A percentile compares a stretch with the other conserved stretches of the same genome.
These are phyloP conservation scores for Tetramorium parvispinum DNA, from an alignment of 1,140 invertebrate genomes.

Conservation along the genomic window DNA sequence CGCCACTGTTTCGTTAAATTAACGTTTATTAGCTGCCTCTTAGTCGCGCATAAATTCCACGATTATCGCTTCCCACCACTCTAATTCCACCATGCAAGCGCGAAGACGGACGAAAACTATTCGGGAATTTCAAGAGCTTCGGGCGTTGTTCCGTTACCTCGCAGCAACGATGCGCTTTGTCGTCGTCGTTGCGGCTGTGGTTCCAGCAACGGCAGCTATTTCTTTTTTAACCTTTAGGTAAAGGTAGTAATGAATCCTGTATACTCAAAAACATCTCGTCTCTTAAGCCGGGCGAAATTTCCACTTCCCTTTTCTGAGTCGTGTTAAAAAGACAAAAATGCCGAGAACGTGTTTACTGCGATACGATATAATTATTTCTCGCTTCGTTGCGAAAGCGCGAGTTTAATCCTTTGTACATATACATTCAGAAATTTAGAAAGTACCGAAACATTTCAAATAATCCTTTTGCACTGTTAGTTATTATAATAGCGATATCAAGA, in stretches of 20 bases:
- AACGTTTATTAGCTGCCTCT: slow-evolving; percentile 78
- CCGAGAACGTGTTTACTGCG: slow-evolving; percentile 27
- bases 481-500: background rate
- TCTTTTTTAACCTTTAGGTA: background rate
- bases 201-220: slow-evolving; percentile 8
- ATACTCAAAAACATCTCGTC: background rate
- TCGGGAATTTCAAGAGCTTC: slow-evolving; percentile 46
- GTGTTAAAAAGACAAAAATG: background rate
- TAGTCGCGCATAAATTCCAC: slow-evolving; percentile 71
- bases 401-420: slow-evolving; percentile 29
- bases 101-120: slow-evolving; percentile 55
- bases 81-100: slow-evolving; percentile 59
- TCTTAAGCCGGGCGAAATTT: background rate
- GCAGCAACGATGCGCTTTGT: background rate
- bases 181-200: background rate
- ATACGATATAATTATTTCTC: slow-evolving; percentile 54
- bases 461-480: background rate
- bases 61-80: slow-evolving; percentile 68
- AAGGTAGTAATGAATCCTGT: background rate
- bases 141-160: background rate
- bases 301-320: slow-evolving; percentile 7
- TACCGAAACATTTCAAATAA: background rate
- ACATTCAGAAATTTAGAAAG: background rate
- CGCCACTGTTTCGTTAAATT: slow-evolving; percentile 74
- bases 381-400: slow-evolving; percentile 39